Percentiles rank a stretch among this genome's conserved stretches.
Evolutionary conservation across 2,113 vertebrate genomes (phyloP).

Genomic region (Phodopus roborovskii): DNA sequence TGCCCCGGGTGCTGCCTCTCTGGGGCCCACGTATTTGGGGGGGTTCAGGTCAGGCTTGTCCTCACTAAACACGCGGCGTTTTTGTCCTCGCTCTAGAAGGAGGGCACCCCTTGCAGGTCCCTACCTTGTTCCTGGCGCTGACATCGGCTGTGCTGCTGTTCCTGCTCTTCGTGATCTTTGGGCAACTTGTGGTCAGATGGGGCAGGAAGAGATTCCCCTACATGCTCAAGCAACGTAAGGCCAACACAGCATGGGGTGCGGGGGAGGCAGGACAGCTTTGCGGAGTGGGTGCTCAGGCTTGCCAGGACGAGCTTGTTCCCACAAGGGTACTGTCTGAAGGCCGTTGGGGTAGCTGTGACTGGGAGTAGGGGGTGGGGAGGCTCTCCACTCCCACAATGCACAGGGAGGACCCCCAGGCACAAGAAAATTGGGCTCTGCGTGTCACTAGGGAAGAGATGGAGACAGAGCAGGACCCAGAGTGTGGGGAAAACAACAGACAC

Average conservation of each 20-base stretch:
- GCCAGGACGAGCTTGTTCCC: too few relatives aligned
- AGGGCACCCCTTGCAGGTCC: constrained; percentile 59
- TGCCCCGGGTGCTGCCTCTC: not conserved
- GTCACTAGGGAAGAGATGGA: not conserved
- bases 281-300: not conserved
- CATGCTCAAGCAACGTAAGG: constrained; percentile 86
- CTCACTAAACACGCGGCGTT: not conserved
- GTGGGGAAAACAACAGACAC: accelerated
- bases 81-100: not conserved
- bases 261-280: not conserved
- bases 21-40: not conserved
- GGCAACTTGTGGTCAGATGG: constrained; percentile 36
- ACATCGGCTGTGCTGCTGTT: not conserved
- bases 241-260: accelerated
- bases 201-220: constrained; percentile 77
- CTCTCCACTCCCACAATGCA: accelerated
- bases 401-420: too few relatives aligned
- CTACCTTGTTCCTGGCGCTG: constrained; percentile 55
- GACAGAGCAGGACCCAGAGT: not conserved
- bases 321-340: not conserved
- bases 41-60: accelerated
- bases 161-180: not conserved
- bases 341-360: not conserved
- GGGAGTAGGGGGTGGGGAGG: not conserved
- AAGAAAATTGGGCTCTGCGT: not conserved